Evolutionary conservation across 2,113 vertebrate species (phyloP), one percentile per base, ranked within the genome.

Genomic region (Trinectes maculatus): DNA sequence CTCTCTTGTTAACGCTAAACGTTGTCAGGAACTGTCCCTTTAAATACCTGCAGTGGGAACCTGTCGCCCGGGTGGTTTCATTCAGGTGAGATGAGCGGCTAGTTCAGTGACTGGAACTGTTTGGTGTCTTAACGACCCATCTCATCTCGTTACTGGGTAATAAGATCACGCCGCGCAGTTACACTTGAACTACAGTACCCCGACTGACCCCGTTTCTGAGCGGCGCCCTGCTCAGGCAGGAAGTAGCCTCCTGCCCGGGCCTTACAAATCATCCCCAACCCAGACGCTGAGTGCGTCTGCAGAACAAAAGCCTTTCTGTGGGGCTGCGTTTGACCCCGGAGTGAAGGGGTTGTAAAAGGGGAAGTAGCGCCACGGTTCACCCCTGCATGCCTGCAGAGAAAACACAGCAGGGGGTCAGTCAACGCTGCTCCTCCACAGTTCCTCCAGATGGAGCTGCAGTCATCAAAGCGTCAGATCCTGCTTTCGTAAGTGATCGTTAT

Each of bases 261-360:
- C 61, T 71, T 10, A 5, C 44, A 31, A 24, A 51, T 65, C 54
- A 37, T 77, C 69, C 54, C 48, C 56, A 54, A 46, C 47, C 46
- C 69, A 85, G 87, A 84, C 80, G 4, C 70, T 71, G 63, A 88
- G 85, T 85, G 49, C 76, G 57, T 52, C 33, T 28, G 56, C 68
- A 74, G 81, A 76, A 90, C 84, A 89, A 88, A 88, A 54, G 74
- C 51, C 26, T 71, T 74, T 69, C 63, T 80, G 25, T 61, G 53
- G 77, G 52, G n/a, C 53, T 51, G 60, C 16, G 56, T 79, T 80
- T 88, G 80, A 87, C 86, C 85, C 68, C 70, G 69, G 63, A 80
- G 66, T 82, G 52, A 85, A 86, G 84, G n/a, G n/a, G n/a, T n/a
- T 89, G 77, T 75, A 86, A 86, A 89, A 87, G 58, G 71, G 79